Percentiles rank a stretch among this genome's conserved stretches.
These are phyloP conservation scores for Nymphalis c-album DNA, from an alignment of 2,888 invertebrate genomes.

Conservation along the genomic window DNA sequence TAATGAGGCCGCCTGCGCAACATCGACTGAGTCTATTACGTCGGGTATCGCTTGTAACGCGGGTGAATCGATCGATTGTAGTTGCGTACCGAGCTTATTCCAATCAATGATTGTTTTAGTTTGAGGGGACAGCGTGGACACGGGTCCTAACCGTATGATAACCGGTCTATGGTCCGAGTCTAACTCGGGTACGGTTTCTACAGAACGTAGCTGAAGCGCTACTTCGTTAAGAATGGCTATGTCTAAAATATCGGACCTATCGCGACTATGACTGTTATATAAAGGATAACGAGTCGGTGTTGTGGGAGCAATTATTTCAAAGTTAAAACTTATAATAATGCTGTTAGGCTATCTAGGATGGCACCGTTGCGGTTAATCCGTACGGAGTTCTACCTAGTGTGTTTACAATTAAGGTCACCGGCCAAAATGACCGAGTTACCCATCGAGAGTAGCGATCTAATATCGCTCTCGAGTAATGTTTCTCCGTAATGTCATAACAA, in stretches of 20 bases:
- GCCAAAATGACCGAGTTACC: too few species aligned
- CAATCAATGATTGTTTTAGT: too few species aligned
- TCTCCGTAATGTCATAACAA: too few species aligned
- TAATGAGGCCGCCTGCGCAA: too few species aligned
- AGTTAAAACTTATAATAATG: background rate
- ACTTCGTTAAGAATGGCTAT: background rate
- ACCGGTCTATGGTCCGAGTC: slow-evolving; percentile 17
- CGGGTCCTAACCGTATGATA: background rate
- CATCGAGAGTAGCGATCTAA: too few species aligned
- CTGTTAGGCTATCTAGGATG: background rate
- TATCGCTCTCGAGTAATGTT: too few species aligned
- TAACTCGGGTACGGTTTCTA: slow-evolving; percentile 10
- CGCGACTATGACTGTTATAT: background rate
- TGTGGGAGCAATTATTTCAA: background rate
- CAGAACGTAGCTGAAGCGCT: background rate
- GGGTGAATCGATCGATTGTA: too few species aligned
- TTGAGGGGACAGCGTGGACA: too few species aligned
- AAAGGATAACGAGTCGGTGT: background rate
- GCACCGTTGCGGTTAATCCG: background rate
- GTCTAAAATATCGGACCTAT: background rate
- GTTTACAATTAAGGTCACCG: slow-evolving; percentile 22
- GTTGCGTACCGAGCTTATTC: too few species aligned
- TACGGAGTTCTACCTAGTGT: slow-evolving; percentile 3
- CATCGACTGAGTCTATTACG: too few species aligned
- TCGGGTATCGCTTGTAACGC: too few species aligned